Evolutionary conservation across 2,113 vertebrate genomes (phyloP), one percentile per base, ranked within the genome.

Genomic region (Puntigrus tetrazona): DNA sequence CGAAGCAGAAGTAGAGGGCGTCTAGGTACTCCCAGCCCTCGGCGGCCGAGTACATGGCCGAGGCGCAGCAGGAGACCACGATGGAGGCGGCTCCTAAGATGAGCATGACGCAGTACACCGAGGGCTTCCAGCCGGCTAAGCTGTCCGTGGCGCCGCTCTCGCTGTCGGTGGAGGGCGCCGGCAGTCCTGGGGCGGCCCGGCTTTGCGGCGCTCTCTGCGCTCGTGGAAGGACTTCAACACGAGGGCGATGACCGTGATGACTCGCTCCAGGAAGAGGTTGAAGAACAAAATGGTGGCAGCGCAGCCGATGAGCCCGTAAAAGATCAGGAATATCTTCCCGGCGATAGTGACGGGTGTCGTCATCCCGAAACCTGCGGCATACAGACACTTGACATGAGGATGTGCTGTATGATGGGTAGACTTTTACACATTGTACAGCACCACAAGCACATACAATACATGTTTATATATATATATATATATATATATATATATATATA

Each of bases 11-110:
- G 88, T 96, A 97, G 83, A 97, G 93, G 0, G 96, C 95, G 85
- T 97, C 96, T 3, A 95, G 93, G 88, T 95, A 97, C 89, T 92
- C 95, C 96, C 96, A 97, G 41, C 94, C 96, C 89, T 96, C 96
- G 2, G 95, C 89, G 0, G 93, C 88, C 0, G 93, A 90, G 87
- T 95, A 96, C 94, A 97, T 94, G 83, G 94, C 95, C 0, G 96
- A 96, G 22, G 96, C 96, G 31, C 95, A 95, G 87, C 95, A 96
- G 86, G 96, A 96, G 61, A 97, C 90, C 10, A 94, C 89, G 14
- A 95, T 86, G 0, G 96, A 95, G 31, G 94, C 95, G 70, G 92
- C 31, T 85, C 96, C 95, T 38, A 96, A 90, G 87, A 96, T 96
- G 76, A 96, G 88, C 95, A 96, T 95, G 36, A 96, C 95, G 0